Evolutionary conservation across 2,113 vertebrate genomes (phyloP), one percentile per base, ranked within the genome.

Genomic region (Zosterops lateralis): DNA sequence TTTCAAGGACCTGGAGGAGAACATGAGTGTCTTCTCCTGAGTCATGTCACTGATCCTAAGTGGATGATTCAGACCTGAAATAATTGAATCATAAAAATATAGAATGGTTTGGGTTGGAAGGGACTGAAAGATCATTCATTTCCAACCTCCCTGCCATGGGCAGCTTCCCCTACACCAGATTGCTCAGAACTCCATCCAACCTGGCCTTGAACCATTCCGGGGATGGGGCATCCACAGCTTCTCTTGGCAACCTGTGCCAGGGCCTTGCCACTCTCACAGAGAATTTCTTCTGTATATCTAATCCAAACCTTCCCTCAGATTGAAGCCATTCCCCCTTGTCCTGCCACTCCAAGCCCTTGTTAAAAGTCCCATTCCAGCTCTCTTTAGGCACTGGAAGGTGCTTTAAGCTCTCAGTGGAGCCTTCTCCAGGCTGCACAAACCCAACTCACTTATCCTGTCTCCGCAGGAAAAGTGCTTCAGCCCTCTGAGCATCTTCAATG

Each of bases 141-240:
- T 87, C 56, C 54, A 47, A 9, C 1, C 1, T 3, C 13, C 4
- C n/a, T n/a, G 8, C n/a, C 47, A 13, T 28, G 5, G 32, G 9
- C 22, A 53, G 4, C 22, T n/a, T 70, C 22, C 47, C 28, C 32
- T 38, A n/a, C 5, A n/a, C 38, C 73, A 54, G n/a, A 4, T 47
- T 29, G 19, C 16, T 62, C 56, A 54, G n/a, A 78, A 7, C 47
- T 13, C 28, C n/a, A 29, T 47, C 40, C 47, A 70, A 3, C n/a
- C 13, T 20, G 40, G 47, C 47, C n/a, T 54, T 38, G 47, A n/a
- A n/a, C 19, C 24, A 32, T 70, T 78, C 24, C 38, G 54, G 10
- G 16, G 22, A 77, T 70, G 38, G 17, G 12, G 8, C 56, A 62
- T 10, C 14, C 28, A 38, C 56, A 61, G 1, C 12, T 54, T n/a